Conservation (phyloP, 1,140 invertebrate genomes). For the Phenacoccus solenopsis region DNA sequence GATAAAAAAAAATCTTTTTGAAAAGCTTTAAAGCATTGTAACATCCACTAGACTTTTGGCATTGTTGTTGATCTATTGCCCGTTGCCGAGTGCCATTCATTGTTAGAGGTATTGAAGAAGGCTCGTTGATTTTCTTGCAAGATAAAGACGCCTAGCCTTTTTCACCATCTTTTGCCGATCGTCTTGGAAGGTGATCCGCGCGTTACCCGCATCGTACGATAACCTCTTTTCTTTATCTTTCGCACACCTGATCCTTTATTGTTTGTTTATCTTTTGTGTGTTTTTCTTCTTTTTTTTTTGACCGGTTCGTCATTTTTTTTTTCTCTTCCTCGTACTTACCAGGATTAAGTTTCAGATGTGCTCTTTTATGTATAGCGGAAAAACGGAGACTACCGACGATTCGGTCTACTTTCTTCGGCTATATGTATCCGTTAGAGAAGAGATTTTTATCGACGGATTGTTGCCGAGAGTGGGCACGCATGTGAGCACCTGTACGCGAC, state of each 20-base stretch:
- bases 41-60: neutral
- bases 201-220: neutral
- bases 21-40: neutral
- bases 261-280: neutral
- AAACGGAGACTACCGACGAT: no score
- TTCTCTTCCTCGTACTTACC: neutral
- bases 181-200: neutral
- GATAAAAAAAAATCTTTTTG: neutral
- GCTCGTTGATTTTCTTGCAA: conserved; percentile 1
- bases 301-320: neutral
- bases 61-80: neutral
- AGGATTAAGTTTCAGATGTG: neutral
- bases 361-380: neutral
- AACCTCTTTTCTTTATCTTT: neutral
- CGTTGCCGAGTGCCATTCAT: neutral
- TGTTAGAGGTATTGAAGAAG: neutral
- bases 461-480: no score
- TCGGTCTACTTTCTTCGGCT: no score
- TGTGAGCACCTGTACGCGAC: no score
- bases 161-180: neutral
- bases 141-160: neutral
- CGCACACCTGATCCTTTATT: neutral
- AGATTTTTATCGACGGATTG: no score
- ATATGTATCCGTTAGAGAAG: no score
- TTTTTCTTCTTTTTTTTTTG: neutral